Conservation (phyloP, 2,113 vertebrate genomes). For the Ahaetulla prasina region DNA sequence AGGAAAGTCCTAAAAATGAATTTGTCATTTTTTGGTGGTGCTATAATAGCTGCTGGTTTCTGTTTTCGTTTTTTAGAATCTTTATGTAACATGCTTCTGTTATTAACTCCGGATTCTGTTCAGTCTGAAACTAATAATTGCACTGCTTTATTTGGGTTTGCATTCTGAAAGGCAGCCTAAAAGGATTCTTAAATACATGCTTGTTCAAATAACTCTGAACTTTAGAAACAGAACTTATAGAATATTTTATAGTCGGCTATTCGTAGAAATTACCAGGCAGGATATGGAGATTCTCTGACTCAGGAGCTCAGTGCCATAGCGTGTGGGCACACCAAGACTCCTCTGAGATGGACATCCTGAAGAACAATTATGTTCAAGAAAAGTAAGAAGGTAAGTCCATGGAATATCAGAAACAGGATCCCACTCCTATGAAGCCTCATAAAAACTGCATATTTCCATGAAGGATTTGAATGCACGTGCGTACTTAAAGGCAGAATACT, state of each 20-base stretch:
- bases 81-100: neutral
- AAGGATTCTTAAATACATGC: neutral
- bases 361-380: neutral
- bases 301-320: neutral
- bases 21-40: neutral
- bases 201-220: neutral
- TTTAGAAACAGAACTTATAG: neutral
- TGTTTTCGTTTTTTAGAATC: neutral
- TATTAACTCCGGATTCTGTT: neutral
- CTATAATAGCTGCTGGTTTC: neutral
- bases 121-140: neutral
- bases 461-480: neutral
- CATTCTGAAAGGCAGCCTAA: neutral
- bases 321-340: neutral
- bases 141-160: neutral
- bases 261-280: neutral
- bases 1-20: neutral
- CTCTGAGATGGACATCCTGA: neutral
- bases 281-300: neutral
- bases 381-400: no score
- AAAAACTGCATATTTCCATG: neutral
- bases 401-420: neutral
- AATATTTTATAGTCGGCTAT: neutral
- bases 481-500: neutral
- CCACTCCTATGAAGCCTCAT: neutral